phyloP scores from a whole-genome alignment of 2,888 invertebrate species.

The Orchestes rusci region DNA sequence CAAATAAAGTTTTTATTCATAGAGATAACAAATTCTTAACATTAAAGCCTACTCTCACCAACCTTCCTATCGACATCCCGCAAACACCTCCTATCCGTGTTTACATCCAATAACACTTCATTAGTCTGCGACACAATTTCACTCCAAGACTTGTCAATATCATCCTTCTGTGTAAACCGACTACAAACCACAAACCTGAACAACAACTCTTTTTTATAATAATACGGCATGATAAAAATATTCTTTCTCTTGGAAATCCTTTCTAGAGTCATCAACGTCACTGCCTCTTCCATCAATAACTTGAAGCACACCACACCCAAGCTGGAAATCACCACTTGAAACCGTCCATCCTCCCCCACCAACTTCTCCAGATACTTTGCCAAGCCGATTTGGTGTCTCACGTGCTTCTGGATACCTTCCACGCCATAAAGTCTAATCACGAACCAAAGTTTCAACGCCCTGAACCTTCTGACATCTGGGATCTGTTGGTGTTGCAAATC shows the following conservation, averaged over 20 bases:
- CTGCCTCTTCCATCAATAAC: constrained; percentile 61
- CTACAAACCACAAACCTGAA: constrained; percentile 81
- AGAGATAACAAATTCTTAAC: not conserved
- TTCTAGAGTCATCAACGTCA: constrained; percentile 65
- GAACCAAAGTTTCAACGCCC: constrained; percentile 91
- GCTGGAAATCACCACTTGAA: constrained; percentile 57
- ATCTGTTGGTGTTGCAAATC: constrained; percentile 88
- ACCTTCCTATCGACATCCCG: constrained; percentile 1
- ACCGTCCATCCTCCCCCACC: constrained; percentile 63
- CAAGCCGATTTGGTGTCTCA: constrained; percentile 66
- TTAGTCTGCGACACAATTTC: constrained; percentile 27
- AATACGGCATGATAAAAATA: constrained; percentile 76
- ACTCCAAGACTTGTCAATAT: constrained; percentile 67
- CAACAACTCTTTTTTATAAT: constrained; percentile 58
- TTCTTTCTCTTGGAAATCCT: constrained; percentile 67
- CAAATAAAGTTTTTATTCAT: not conserved
- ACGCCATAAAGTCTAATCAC: constrained; percentile 77
- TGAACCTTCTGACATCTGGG: constrained; percentile 77
- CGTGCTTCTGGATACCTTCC: constrained; percentile 67
- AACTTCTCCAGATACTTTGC: constrained; percentile 73
- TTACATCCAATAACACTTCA: too few relatives aligned
- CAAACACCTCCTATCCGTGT: not conserved
- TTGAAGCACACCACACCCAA: constrained; percentile 80
- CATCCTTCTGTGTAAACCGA: constrained; percentile 57
- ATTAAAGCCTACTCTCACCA: not conserved